Evolutionary conservation across 2,888 invertebrate species (phyloP), one percentile per base, ranked within the genome.

Genomic region (Synergus japonicus): DNA sequence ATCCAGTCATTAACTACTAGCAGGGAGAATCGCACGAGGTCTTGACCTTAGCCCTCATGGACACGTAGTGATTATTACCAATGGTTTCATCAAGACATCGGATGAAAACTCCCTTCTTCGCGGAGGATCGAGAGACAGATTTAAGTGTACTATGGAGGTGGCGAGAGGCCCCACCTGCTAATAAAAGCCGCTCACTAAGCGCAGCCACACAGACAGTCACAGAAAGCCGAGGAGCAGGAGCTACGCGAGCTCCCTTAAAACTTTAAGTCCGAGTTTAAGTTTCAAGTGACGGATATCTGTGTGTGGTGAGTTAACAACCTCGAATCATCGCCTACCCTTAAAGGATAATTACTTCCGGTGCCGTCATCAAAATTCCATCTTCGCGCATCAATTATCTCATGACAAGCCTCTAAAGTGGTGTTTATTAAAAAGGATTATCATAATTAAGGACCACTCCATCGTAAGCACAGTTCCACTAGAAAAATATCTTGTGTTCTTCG

Each of bases 151-250:
- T 88, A 87, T 90, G 89, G 90, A 89, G 89, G 90, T 90, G 90
- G 90, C 88, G 89, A 86, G 87, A 89, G 91, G 88, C 91, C 90
- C 91, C 91, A 90, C 90, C 91, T 90, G 91, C 91, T 90, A 92
- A 92, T 92, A 92, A 91, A 92, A 92, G 91, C 92, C 91, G 92
- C 91, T 92, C 90, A 89, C 92, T 90, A 89, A 90, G 88, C 91
- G 89, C 85, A 83, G 89, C 87, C 88, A 91, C 89, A 91, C 92
- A 92, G 91, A 92, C 91, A 92, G 92, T 92, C 88, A 91, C 91
- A 90, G 91, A 89, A 90, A 88, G 86, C 86, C 89, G 90, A 90
- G 85, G 89, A 90, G 90, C 87, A 90, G 90, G 90, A 90, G 91
- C 89, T 86, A 86, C 85, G 82, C 84, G 84, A 85, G 83, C 81